Base-by-base conservation (phyloP, 2,888 invertebrate genomes). In the Pterostichus madidus region DNA sequence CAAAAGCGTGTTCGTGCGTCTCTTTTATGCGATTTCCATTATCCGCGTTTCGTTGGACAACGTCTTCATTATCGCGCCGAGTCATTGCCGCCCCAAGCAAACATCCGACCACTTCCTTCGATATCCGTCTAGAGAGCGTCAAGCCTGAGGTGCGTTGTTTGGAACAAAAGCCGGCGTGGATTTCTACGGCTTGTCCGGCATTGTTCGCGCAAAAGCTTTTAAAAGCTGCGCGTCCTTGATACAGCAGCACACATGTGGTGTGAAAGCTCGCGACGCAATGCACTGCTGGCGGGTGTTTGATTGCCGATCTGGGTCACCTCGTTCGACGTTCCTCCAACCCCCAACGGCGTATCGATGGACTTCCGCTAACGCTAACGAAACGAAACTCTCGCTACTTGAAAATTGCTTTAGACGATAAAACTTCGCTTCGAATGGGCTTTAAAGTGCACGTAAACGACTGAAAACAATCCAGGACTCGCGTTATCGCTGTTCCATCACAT, bases 121-220 rank as follows among this genome's bases (percentile, higher is more conserved):
- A 56, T 49, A 49, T 39, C 39, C 39, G 39, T 39, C 39, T 39
- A n/a, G 49, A 49, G 49, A 49, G 31, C 6, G 24, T 53, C 53
- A 17, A 13, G 13, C 7, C 15, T 13, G 53, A 53, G 53, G 53
- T 53, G 53, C 53, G 53, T 17, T 39, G 39, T 17, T 13, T 17
- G 24, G 59, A 24, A 59, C 59, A 59, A 59, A 59, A 24, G 39
- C 39, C 8, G 39, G 35, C 31, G 68, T 32, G 35, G 35, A 11
- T 35, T 32, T 52, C 32, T 32, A 13, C 32, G 31, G 15, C 53
- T 53, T 73, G 80, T 80, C 46, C 53, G 56, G 35, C 52, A 71
- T 44, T 68, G 80, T 80, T 24, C 80, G 75, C 77, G 77, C 76
- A 56, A 73, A 75, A 81, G 81, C 81, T 81, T 81, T 81, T 81